Conservation (phyloP, 2,113 vertebrate genomes). For the Dermatemys mawii region DNA sequence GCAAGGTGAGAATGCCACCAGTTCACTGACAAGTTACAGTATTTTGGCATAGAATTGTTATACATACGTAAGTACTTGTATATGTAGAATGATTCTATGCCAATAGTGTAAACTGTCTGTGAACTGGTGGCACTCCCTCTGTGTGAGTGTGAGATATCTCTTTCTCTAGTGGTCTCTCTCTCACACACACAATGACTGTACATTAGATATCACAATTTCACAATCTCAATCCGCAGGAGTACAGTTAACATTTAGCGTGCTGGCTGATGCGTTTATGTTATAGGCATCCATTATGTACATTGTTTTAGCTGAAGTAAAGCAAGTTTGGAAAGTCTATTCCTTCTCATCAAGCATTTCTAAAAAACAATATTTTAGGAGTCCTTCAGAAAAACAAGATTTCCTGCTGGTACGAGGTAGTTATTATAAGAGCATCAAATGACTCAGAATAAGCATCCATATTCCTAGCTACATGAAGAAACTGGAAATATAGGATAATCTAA, state of each 20-base stretch:
- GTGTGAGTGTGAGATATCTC: not conserved
- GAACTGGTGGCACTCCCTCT: not conserved
- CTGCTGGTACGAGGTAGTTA: not conserved
- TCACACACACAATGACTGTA: not conserved
- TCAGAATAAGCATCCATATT: not conserved
- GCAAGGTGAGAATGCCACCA: not conserved
- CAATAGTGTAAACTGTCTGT: not conserved
- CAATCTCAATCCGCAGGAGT: not conserved
- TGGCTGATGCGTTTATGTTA: not conserved
- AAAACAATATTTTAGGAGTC: not conserved
- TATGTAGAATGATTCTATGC: not conserved
- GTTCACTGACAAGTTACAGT: not conserved
- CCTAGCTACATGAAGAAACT: not conserved
- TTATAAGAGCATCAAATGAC: not conserved
- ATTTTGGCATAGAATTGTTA: not conserved
- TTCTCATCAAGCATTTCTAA: not conserved
- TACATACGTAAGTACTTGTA: not conserved
- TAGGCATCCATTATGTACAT: not conserved
- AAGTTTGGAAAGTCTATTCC: not conserved
- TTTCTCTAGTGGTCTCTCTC: not conserved
- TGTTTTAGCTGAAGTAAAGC: not conserved
- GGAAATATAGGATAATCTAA: not conserved
- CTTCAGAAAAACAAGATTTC: not conserved
- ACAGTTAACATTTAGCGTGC: not conserved
- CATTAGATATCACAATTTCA: fast-evolving